Percentiles rank a stretch among this genome's conserved stretches.
Evolutionary conservation across 2,888 invertebrate genomes (phyloP).

Genomic region (Lumbricus terrestris): DNA sequence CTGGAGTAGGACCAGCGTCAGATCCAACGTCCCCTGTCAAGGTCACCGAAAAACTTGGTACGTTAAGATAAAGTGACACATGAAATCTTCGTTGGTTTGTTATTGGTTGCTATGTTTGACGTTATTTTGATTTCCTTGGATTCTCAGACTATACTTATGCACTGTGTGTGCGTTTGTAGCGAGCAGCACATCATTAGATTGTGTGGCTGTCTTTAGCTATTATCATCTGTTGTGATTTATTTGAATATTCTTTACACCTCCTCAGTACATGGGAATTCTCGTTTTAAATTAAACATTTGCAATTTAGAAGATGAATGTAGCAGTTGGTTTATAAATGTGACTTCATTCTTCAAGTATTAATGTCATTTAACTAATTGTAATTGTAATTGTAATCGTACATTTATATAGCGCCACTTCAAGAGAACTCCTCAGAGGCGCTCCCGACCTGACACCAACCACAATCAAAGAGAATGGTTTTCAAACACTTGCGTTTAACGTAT

Average conservation of each 20-base stretch:
- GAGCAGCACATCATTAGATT: not conserved
- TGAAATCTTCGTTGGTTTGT: not conserved
- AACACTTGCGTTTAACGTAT: too few species aligned
- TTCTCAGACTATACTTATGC: not conserved
- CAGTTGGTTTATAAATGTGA: not conserved
- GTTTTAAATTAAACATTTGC: not conserved
- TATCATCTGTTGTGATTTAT: not conserved
- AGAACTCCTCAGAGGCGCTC: too few species aligned
- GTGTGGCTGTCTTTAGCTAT: not conserved
- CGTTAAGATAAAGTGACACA: not conserved
- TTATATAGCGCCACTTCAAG: too few species aligned
- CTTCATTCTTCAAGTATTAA: too few species aligned
- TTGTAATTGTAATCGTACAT: too few species aligned
- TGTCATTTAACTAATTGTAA: too few species aligned
- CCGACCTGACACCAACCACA: too few species aligned
- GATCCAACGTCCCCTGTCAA: constrained; percentile 41
- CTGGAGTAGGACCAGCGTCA: constrained; percentile 63
- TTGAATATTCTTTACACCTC: not conserved
- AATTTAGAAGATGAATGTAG: not conserved
- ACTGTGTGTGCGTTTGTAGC: not conserved
- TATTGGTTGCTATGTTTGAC: too few species aligned
- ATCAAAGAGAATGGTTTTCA: too few species aligned
- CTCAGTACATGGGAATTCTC: not conserved
- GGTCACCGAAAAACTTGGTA: constrained; percentile 38
- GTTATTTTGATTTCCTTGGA: not conserved